Base-by-base conservation (phyloP, 2,113 vertebrate genomes). In the Hipposideros armiger region DNA sequence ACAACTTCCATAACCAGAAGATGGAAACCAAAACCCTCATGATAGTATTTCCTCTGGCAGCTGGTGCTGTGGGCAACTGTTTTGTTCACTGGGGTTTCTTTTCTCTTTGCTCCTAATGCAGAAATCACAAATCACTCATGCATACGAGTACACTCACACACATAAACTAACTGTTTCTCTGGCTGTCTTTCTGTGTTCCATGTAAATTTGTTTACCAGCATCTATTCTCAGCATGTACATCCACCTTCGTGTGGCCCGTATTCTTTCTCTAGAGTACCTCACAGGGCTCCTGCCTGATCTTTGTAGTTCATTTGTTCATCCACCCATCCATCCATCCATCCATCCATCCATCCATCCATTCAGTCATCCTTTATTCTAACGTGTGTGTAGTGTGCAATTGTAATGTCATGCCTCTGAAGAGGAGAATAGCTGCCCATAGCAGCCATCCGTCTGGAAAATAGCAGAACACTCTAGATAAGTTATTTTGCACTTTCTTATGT, bases 401-500 rank as follows among this genome's bases (percentile, higher is more conserved):
- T 98, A 97, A 97, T 72, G 98, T 98, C 98, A 96, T 93, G 98
- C 98, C 98, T 99, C 97, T 60, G 91, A 94, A 97, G 96, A 97
- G 80, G 93, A 97, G 93, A 98, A 95, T 97, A 98, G 97, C 98
- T 98, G 98, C 97, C 98, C 98, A 85, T 96, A 95, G 98, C 98
- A 97, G 89, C 88, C 97, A 4, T 96, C 97, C 97, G 74, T 98
- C 98, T 97, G 98, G 98, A 97, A 98, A 97, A 98, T 97, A 98
- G 98, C 98, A 98, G 96, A 99, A 98, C 99, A 98, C 98, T 98
- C 99, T 99, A 98, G 98, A 98, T 98, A 98, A 98, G 99, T 99
- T 98, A 98, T 98, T 99, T 99, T 99, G 99, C 99, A 99, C 99
- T 99, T 99, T 99, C 98, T 99, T 98, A 97, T 99, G 99, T 99